Evolutionary conservation across 2,888 invertebrate species (phyloP).

Genomic region (Bombylius major): DNA sequence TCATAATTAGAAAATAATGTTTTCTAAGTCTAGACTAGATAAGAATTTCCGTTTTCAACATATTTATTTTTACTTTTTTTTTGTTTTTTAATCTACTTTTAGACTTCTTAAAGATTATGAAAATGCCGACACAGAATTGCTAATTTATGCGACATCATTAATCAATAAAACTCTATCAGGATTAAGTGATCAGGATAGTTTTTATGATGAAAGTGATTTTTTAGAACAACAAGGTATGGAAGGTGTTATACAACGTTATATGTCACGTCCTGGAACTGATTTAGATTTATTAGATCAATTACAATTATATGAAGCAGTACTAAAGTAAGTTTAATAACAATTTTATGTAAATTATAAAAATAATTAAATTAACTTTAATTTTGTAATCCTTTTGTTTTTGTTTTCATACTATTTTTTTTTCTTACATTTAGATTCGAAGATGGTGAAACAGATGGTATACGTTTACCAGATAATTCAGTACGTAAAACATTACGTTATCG

Average conservation of each 20-base stretch:
- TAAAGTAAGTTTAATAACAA: slow-evolving; percentile 53
- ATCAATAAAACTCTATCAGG: slow-evolving; percentile 92
- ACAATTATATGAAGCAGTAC: slow-evolving; percentile 87
- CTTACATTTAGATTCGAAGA: slow-evolving; percentile 38
- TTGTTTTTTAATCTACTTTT: slow-evolving; percentile 29
- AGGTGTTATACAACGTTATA: slow-evolving; percentile 71
- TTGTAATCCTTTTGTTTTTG: no score
- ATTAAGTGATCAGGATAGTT: slow-evolving; percentile 87
- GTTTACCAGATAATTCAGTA: slow-evolving; percentile 52
- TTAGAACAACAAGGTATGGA: slow-evolving; percentile 91
- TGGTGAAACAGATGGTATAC: slow-evolving; percentile 38
- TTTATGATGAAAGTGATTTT: slow-evolving; percentile 93
- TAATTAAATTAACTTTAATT: background rate
- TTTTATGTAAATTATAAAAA: background rate
- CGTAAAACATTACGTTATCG: slow-evolving; percentile 63
- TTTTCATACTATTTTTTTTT: background rate
- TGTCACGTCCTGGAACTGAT: slow-evolving; percentile 86
- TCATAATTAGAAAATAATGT: no score
- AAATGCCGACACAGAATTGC: slow-evolving; percentile 88
- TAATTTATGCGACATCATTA: slow-evolving; percentile 91
- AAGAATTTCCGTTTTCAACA: no score
- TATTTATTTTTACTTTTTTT: background rate
- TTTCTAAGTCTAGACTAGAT: no score
- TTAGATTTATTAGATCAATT: slow-evolving; percentile 85
- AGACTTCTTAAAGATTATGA: slow-evolving; percentile 85